A percentile compares a stretch with the other conserved stretches of the same genome.
phyloP scores from a whole-genome alignment of 2,113 vertebrate genomes.

The Megaceryle torquata region DNA sequence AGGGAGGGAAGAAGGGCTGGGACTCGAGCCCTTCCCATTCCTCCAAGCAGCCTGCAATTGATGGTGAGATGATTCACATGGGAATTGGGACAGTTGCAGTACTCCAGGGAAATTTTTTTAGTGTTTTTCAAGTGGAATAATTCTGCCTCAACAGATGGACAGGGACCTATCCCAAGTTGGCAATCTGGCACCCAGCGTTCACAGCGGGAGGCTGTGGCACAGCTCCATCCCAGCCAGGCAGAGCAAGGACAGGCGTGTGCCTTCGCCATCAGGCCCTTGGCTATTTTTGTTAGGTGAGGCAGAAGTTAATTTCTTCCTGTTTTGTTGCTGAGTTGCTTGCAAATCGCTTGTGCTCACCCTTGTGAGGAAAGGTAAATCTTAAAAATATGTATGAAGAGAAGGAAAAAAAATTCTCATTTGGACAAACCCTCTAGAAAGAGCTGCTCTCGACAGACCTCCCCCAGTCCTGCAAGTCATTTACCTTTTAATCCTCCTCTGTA shows the following conservation, averaged over 20 bases:
- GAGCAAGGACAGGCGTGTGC: neutral
- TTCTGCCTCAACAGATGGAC: neutral
- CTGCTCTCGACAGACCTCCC: neutral
- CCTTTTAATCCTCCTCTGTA: neutral
- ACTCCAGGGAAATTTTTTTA: neutral
- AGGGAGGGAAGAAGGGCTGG: neutral
- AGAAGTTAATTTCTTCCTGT: neutral
- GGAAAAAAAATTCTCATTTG: neutral
- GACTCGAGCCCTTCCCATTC: accelerated
- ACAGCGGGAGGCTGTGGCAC: neutral
- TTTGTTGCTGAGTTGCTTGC: neutral
- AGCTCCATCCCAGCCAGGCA: neutral
- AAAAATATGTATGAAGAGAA: neutral
- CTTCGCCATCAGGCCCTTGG: neutral
- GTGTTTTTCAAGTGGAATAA: neutral
- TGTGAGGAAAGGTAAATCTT: neutral
- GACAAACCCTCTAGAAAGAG: neutral
- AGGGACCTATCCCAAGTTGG: neutral
- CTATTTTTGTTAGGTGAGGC: neutral
- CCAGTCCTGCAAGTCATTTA: neutral
- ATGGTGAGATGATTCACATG: accelerated
- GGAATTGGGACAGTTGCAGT: neutral
- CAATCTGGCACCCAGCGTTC: neutral
- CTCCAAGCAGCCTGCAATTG: neutral
- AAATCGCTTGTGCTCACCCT: neutral